Base-by-base conservation (phyloP, 2,113 vertebrate genomes). In the Carlito syrichta region DNA sequence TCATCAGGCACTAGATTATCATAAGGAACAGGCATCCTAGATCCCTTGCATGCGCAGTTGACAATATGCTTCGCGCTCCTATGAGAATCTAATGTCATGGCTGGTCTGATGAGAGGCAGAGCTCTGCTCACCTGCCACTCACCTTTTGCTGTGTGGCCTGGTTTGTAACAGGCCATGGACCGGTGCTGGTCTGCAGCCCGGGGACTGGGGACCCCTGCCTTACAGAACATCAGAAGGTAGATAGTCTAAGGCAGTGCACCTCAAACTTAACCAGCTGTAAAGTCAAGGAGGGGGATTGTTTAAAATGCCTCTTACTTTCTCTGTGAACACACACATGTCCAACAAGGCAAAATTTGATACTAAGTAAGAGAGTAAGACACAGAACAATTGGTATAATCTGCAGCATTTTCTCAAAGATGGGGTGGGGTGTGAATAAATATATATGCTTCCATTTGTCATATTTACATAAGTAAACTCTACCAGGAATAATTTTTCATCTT, bases 221-320 rank as follows among this genome's bases (percentile, higher is more conserved):
- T 68, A 48, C 71, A 45, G 71, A 74, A 48, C 8, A 43, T n/a
- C n/a, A n/a, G n/a, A n/a, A n/a, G n/a, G n/a, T 74, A 74, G 7
- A 74, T 48, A 74, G 20, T 71, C 22, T 74, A 73, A 0, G 1
- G 43, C 27, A 74, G 19, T 66, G 32, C 32, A 43, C 43, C 2
- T 73, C 12, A 25, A 43, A 14, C 40, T 43, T 23, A 66, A 66
- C 63, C 63, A 45, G 10, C 25, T 25, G 38, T 45, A 43, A 43
- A n/a, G n/a, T n/a, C n/a, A 38, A 27, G 0, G n/a, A n/a, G 22
- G 25, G 7, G 3, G 22, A 8, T 45, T 7, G 2, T 74, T 48
- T 74, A 45, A 73, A 74, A 48, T 74, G 43, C 3, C 14, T 27
- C 25, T 30, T 74, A 22, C 40, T n/a, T n/a, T 43, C 23, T 17